A percentile compares a stretch with the other conserved stretches of the same genome.
These are phyloP conservation scores for Sericinus montela DNA, from an alignment of 2,888 invertebrate genomes.

Conservation along the genomic window DNA sequence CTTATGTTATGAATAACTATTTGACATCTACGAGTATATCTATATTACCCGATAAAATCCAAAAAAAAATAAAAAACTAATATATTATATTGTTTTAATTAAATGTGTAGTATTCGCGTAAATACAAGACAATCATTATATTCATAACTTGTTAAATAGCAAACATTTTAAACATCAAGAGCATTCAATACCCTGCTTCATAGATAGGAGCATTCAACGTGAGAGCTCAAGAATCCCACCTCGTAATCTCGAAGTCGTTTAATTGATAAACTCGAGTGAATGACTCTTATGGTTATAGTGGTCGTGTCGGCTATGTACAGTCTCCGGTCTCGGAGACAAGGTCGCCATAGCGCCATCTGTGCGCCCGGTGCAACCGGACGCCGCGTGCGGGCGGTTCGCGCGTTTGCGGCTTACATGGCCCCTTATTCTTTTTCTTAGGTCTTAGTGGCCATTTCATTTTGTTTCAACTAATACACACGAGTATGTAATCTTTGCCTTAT, in stretches of 20 bases:
- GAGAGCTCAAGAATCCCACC: neutral
- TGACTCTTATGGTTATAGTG: constrained; percentile 11
- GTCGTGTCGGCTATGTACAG: constrained; percentile 22
- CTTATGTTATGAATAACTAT: too few relatives aligned
- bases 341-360: constrained; percentile 43
- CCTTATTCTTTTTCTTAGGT: constrained; percentile 4
- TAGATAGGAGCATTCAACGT: too few relatives aligned
- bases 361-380: constrained; percentile 48
- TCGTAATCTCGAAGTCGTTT: constrained; percentile 3
- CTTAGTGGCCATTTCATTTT: neutral
- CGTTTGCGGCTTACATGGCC: constrained; percentile 24
- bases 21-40: too few relatives aligned
- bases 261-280: constrained; percentile 15
- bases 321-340: constrained; percentile 9
- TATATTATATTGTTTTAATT: too few relatives aligned
- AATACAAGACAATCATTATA: too few relatives aligned
- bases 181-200: too few relatives aligned
- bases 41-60: too few relatives aligned
- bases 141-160: too few relatives aligned
- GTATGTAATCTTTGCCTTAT: too few relatives aligned
- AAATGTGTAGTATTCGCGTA: too few relatives aligned
- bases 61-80: too few relatives aligned
- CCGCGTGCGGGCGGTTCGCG: constrained; percentile 25
- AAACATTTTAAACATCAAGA: too few relatives aligned
- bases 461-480: neutral